Evolutionary conservation across 1,140 invertebrate genomes (phyloP).

Genomic region (Monomorium pharaonis): DNA sequence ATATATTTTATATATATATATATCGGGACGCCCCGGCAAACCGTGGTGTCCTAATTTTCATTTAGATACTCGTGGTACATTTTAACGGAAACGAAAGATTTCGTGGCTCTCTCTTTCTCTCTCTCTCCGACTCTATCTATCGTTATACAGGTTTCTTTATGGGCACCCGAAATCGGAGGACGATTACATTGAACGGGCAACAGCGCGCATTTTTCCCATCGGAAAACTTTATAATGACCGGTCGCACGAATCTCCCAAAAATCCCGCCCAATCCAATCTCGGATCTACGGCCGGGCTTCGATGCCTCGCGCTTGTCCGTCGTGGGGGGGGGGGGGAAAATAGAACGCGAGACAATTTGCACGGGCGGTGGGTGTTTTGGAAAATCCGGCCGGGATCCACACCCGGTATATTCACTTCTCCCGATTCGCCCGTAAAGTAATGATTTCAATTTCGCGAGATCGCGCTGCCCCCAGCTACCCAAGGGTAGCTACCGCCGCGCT

Average conservation of each 20-base stretch:
- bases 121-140: neutral
- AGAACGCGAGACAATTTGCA: slow-evolving; percentile 42
- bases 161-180: neutral
- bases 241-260: slow-evolving; percentile 21
- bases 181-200: slow-evolving; percentile 4
- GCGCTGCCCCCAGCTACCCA: slow-evolving; percentile 73
- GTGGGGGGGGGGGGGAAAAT: slow-evolving; percentile 4
- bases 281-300: slow-evolving; percentile 22
- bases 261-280: slow-evolving; percentile 52
- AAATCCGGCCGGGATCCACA: slow-evolving; percentile 76
- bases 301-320: slow-evolving; percentile 19
- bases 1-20: too few species aligned
- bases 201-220: slow-evolving; percentile 20
- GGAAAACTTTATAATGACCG: slow-evolving; percentile 33
- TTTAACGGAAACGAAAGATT: neutral
- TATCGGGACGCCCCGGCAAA: neutral
- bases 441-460: slow-evolving; percentile 85
- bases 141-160: neutral
- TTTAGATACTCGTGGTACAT: neutral
- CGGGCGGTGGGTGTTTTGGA: slow-evolving; percentile 67
- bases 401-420: slow-evolving; percentile 68
- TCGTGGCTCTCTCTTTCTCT: too few species aligned
- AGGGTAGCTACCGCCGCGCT: slow-evolving; percentile 66
- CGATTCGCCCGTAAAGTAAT: slow-evolving; percentile 82
- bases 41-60: neutral